These are phyloP conservation scores for Aspiorhynchus laticeps DNA, from an alignment of 2,113 vertebrate genomes.

Conservation along the genomic window DNA sequence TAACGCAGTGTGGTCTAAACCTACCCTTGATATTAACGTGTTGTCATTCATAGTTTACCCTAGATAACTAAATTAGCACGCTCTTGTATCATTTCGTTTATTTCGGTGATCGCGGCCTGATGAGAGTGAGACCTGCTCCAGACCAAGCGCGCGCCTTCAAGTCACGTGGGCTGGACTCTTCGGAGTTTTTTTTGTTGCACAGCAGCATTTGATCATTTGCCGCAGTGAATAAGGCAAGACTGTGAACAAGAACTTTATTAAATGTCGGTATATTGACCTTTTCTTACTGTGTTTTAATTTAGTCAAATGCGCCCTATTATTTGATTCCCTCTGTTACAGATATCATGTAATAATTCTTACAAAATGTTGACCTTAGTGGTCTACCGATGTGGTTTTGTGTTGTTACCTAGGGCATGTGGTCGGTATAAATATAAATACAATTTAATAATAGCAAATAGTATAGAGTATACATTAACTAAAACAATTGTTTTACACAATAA, in stretches of 20 bases:
- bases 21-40: not conserved
- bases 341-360: not conserved
- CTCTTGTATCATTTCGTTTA: not conserved
- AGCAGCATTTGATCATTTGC: not conserved
- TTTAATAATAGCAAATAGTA: not conserved
- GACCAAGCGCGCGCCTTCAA: conserved; percentile 7
- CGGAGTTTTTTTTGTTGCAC: not conserved
- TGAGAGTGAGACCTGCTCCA: too few species aligned
- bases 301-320: not conserved
- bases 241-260: not conserved
- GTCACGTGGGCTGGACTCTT: not conserved
- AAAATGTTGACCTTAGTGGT: not conserved
- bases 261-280: not conserved
- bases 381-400: not conserved
- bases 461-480: not conserved
- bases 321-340: not conserved
- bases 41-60: not conserved
- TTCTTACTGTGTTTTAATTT: not conserved
- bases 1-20: not conserved
- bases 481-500: not conserved
- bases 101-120: conserved; percentile 1
- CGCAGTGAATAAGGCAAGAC: not conserved
- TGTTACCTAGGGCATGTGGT: not conserved
- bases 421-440: not conserved
- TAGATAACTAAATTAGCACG: too few species aligned